Evolutionary conservation across 2,888 invertebrate genomes (phyloP), one percentile per base, ranked within the genome.

Genomic region (Rotaria sp.): DNA sequence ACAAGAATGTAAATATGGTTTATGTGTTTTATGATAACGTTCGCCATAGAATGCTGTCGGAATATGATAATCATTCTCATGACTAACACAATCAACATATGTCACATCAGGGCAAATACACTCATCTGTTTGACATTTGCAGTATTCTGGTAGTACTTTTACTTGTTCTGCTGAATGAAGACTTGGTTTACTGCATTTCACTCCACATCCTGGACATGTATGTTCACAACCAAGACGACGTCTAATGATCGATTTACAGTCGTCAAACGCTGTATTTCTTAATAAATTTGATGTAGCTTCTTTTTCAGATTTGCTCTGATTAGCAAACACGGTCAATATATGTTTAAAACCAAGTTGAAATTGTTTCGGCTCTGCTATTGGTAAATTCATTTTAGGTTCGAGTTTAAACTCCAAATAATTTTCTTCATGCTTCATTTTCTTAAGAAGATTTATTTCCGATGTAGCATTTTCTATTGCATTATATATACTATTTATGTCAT

Each of bases 161-260:
- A 59, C 59, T 30, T 30, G 30, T n/a, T 59, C 59, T 59, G n/a
- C 30, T 59, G 26, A 8, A 59, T 59, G 59, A 11, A 15, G n/a
- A 26, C 26, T 59, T 30, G 26, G 59, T 59, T 59, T 59, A 15
- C 59, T 59, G 30, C 59, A 59, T 30, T 59, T 59, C 8, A 30
- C 59, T 11, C 59, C 59, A 59, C 59, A 59, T 59, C 59, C 59
- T n/a, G 59, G 59, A 59, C 59, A 59, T 59, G n/a, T 26, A 59
- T 26, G 30, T 59, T 59, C n/a, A 30, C 59, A 59, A 59, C 59
- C 59, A n/a, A 59, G 30, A 59, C 59, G 59, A n/a, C 59, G n/a
- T n/a, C 10, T 59, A 11, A 59, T n/a, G 15, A 11, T 26, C 59
- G 59, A 30, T 59, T 59, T 59, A 15, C 59, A 59, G 15, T 30